Conservation (phyloP, 2,888 invertebrate species). For the Drosophila diplacantha region DNA sequence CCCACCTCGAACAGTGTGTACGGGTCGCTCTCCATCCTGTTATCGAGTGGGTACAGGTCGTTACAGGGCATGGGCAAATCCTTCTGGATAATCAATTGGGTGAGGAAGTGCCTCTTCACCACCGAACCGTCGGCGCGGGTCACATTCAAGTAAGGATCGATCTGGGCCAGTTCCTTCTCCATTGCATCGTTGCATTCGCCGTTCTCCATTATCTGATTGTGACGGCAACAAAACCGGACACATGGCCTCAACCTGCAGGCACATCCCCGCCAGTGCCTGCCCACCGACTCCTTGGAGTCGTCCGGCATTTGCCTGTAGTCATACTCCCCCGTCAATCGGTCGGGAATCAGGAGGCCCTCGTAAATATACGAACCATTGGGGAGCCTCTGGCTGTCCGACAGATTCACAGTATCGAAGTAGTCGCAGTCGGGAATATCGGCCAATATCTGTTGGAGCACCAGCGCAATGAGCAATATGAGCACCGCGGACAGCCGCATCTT, state of each 20-base stretch:
- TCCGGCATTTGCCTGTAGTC: constrained; percentile 30
- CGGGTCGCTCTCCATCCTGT: constrained; percentile 11
- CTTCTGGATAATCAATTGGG: constrained; percentile 31
- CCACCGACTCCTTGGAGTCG: constrained; percentile 3
- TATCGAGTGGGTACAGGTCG: constrained; percentile 16
- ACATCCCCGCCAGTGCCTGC: constrained; percentile 58
- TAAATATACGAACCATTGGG: constrained; percentile 59
- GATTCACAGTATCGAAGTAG: constrained; percentile 60
- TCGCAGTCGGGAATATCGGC: constrained; percentile 50
- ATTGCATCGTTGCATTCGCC: neutral
- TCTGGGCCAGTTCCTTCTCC: neutral
- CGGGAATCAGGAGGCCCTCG: constrained; percentile 56
- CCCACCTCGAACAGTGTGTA: constrained; percentile 42
- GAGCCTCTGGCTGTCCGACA: constrained; percentile 38
- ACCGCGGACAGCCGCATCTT: neutral
- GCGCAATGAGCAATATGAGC: neutral
- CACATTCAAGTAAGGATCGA: constrained; percentile 36
- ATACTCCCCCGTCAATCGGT: constrained; percentile 43
- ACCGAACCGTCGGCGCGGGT: constrained; percentile 20
- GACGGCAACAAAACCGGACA: constrained; percentile 65
- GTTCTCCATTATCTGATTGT: neutral
- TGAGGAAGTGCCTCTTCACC: constrained; percentile 11
- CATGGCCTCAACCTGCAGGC: constrained; percentile 67
- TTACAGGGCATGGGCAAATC: constrained; percentile 31
- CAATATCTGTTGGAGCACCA: neutral